Evolutionary conservation across 2,113 vertebrate species (phyloP).

Genomic region (Nansenia antarctica): DNA sequence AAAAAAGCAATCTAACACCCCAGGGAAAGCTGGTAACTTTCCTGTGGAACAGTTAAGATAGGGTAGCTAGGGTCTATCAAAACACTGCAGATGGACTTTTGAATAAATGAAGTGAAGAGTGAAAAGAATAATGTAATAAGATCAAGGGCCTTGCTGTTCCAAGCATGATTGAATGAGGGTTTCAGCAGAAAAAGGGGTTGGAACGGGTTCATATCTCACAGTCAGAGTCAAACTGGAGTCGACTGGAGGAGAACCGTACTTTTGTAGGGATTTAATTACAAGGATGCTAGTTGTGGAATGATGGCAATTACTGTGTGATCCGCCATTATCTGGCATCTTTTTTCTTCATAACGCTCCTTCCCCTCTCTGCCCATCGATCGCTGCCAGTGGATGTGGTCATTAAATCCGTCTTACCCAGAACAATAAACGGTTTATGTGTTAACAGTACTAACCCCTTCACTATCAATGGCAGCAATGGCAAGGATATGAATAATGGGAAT

Average conservation of each 20-base stretch:
- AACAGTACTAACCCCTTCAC: constrained; percentile 64
- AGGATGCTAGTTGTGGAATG: constrained; percentile 61
- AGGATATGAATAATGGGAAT: constrained; percentile 60
- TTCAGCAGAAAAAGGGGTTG: no score
- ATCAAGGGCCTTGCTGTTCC: no score
- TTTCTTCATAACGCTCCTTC: constrained; percentile 72
- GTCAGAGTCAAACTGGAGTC: no score
- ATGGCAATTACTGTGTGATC: constrained; percentile 72
- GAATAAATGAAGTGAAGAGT: no score
- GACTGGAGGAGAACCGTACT: constrained; percentile 19
- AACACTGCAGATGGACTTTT: no score
- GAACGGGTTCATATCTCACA: no score
- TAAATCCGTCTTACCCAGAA: constrained; percentile 76
- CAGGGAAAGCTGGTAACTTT: no score
- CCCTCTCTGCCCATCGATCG: constrained; percentile 72
- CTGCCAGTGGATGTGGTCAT: constrained; percentile 69
- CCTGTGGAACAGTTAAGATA: no score
- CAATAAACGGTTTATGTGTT: constrained; percentile 76
- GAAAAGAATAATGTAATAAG: no score
- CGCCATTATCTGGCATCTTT: constrained; percentile 71
- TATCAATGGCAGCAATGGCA: constrained; percentile 53
- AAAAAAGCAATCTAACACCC: no score
- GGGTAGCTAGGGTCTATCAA: no score
- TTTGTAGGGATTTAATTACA: constrained; percentile 49
- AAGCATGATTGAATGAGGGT: no score